Evolutionary conservation across 2,113 vertebrate species (phyloP).

Genomic region (Egretta garzetta): DNA sequence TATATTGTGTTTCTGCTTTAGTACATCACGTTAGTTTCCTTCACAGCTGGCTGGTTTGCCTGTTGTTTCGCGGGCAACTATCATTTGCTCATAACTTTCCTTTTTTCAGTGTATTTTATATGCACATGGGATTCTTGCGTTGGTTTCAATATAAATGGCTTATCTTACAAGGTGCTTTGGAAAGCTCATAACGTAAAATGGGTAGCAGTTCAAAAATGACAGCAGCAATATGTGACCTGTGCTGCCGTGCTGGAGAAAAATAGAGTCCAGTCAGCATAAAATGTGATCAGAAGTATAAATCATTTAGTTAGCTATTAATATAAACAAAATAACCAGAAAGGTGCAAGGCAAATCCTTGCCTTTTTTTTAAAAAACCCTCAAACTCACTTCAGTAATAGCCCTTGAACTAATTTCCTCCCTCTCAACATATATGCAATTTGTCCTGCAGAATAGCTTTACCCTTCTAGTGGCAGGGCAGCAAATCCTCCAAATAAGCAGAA

Average conservation of each 20-base stretch:
- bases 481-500: not conserved
- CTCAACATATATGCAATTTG: not conserved
- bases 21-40: slow-evolving; percentile 75
- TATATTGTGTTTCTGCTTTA: slow-evolving; percentile 74
- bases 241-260: not conserved
- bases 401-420: slow-evolving; percentile 24
- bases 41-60: slow-evolving; percentile 69
- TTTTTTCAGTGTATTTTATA: slow-evolving; percentile 15
- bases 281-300: not conserved
- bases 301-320: not conserved
- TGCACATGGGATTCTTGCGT: not conserved
- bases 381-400: not conserved
- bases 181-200: not conserved
- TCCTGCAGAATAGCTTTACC: not conserved
- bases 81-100: slow-evolving; percentile 53
- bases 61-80: slow-evolving; percentile 56
- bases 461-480: fast-evolving
- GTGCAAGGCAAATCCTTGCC: not conserved
- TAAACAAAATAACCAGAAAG: slow-evolving; percentile 28
- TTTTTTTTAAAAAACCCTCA: not conserved
- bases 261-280: not conserved
- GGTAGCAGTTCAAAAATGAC: not conserved
- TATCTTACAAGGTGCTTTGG: not conserved
- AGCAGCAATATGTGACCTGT: not conserved
- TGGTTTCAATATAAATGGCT: not conserved